Conservation (phyloP, 2,888 invertebrate species). For the Ernsta delagoae region DNA sequence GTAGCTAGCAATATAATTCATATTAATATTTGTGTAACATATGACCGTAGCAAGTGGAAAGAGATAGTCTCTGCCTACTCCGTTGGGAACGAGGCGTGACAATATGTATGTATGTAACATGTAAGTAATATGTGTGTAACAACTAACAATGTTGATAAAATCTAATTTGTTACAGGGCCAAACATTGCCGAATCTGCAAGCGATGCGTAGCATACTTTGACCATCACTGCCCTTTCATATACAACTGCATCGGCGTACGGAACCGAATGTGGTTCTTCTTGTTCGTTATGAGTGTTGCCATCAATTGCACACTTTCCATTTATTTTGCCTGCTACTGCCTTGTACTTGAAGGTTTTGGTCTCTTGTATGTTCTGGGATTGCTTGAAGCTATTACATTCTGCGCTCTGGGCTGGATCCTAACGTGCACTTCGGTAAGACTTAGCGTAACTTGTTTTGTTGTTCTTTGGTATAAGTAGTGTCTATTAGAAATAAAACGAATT, state of each 20-base stretch:
- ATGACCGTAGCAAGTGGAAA: too few species aligned
- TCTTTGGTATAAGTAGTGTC: too few species aligned
- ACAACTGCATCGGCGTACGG: conserved; percentile 96
- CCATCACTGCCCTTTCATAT: conserved; percentile 98
- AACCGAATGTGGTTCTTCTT: conserved; percentile 97
- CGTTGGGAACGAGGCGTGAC: too few species aligned
- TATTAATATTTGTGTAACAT: too few species aligned
- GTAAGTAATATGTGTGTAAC: too few species aligned
- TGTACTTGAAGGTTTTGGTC: conserved; percentile 92
- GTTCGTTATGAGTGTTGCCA: conserved; percentile 94
- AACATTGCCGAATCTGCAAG: conserved; percentile 86
- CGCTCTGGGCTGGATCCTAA: conserved; percentile 93
- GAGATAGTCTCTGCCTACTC: too few species aligned
- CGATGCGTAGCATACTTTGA: conserved; percentile 95
- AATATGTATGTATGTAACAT: too few species aligned
- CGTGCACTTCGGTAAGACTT: conserved; percentile 92
- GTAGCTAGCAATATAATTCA: too few species aligned
- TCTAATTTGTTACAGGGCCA: too few species aligned
- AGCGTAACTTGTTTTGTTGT: background rate
- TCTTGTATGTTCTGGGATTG: conserved; percentile 93
- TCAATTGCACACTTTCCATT: conserved; percentile 94
- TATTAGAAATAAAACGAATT: too few species aligned
- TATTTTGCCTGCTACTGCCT: conserved; percentile 95
- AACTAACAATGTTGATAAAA: too few species aligned
- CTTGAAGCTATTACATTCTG: conserved; percentile 94